Base-by-base conservation (phyloP, 2,797 vertebrate species). In the Acanthiza pusilla region DNA sequence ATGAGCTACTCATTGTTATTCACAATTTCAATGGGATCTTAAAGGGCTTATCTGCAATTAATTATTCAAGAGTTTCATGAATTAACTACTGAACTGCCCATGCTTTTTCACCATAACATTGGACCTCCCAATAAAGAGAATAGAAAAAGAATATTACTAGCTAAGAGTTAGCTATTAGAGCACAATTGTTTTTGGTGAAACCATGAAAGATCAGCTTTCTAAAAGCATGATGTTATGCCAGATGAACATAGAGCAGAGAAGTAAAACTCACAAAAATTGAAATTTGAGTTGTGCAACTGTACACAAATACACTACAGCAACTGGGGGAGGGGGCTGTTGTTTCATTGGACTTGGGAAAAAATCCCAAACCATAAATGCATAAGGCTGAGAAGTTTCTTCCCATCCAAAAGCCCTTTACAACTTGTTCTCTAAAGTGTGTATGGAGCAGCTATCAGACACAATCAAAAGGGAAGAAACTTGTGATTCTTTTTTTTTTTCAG, bases 51-150 rank as follows among this genome's bases (percentile, higher is more conserved):
- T 40, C 48, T 61, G 34, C 51, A 65, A 63, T 96, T 42, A 92
- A 94, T 93, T 94, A 95, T 96, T 96, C 89, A 96, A 58, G 55
- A 54, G 13, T 66, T 80, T 88, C 12, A 34, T 51, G 67, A 93
- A 94, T 92, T 91, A 91, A 66, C 72, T 85, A 40, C 77, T 76
- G 85, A 93, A 79, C 48, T 67, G 93, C 65, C 61, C 23, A 47
- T 63, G 38, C 26, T 50, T 58, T 93, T 62, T 88, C 76, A 85
- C 51, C 13, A 66, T 42, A 71, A 9, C 40, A 29, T 8, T 50
- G 32, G 47, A 60, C 29, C 25, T 73, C 23, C 13, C 34, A 27
- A 32, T 40, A 34, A 51, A 45, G 45, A 11, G 21, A 45, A 45
- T 11, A 30, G n/a, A 85, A 72, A 75, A 67, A 68, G 19, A 82